Evolutionary conservation across 2,888 invertebrate species (phyloP), one percentile per base, ranked within the genome.

Genomic region (Hedychridium roseum): DNA sequence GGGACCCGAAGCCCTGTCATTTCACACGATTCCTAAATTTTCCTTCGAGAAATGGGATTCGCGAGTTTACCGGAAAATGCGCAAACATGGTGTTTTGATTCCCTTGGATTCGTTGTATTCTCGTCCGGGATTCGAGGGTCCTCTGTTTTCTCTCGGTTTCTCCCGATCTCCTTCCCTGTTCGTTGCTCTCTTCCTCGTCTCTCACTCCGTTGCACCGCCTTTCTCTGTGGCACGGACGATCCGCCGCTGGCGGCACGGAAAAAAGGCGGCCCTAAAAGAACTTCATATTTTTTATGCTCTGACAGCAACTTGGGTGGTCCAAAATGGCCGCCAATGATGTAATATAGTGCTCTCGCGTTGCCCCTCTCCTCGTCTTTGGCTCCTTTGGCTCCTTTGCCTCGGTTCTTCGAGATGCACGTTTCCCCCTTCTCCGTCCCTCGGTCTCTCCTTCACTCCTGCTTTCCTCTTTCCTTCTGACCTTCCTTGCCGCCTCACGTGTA

Each of bases 191-290:
- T 18, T 27, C 31, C 36, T 47, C 60, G 51, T 56, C 54, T 56
- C 52, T 52, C 47, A 43, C 38, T 43, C 56, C 60, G 57, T 60
- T 45, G 66, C 60, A 45, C 72, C 70, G 70, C 71, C 70, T 69
- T 64, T 62, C 66, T 62, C n/a, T n/a, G 58, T 57, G 61, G 64
- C 66, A 64, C 58, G 61, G 61, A 59, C 71, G 66, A 65, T 66
- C 66, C 64, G 68, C 67, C 67, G 73, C 73, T 70, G 70, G 73
- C 78, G 74, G 76, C 73, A 74, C 65, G 68, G 73, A 75, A 77
- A 78, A 77, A 78, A 78, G 77, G 78, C 76, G 78, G 77, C 75
- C 78, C 77, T 77, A 76, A 78, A 78, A 78, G 78, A 78, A 78
- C 75, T 78, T 77, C 72, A 78, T 78, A 78, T 78, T 78, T 78